These are phyloP conservation scores for Noctua pronuba DNA, from an alignment of 2,888 invertebrate species.

Conservation along the genomic window DNA sequence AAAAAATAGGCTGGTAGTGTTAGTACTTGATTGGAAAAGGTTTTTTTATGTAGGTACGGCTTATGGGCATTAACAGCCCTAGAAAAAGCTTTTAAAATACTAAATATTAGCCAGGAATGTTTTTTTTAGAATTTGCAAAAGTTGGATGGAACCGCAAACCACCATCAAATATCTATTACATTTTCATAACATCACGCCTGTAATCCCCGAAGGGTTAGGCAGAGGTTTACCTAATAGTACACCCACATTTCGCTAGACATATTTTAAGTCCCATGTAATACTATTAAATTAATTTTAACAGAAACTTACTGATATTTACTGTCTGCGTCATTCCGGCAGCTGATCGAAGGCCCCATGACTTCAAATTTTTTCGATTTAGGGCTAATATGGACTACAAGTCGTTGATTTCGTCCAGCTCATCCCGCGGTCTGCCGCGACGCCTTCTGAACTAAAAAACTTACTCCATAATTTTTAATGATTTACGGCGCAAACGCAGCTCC, in stretches of 20 bases:
- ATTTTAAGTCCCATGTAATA: no score
- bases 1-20: no score
- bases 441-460: constrained; percentile 18
- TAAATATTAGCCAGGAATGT: not conserved
- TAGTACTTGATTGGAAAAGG: not conserved
- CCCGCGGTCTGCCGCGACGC: not conserved
- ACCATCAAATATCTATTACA: constrained; percentile 10
- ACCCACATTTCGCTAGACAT: no score
- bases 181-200: no score
- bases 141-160: not conserved
- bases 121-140: not conserved
- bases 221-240: no score
- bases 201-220: no score
- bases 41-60: no score
- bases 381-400: not conserved
- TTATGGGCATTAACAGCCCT: no score
- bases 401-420: not conserved
- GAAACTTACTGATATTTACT: not conserved
- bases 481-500: constrained; percentile 51
- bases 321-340: not conserved
- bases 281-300: no score
- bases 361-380: not conserved
- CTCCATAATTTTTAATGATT: constrained; percentile 68
- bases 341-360: not conserved
- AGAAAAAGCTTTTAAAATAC: not conserved